These are phyloP conservation scores for Triplophysa yarkandensis DNA, from an alignment of 2,797 vertebrate species.

Conservation along the genomic window DNA sequence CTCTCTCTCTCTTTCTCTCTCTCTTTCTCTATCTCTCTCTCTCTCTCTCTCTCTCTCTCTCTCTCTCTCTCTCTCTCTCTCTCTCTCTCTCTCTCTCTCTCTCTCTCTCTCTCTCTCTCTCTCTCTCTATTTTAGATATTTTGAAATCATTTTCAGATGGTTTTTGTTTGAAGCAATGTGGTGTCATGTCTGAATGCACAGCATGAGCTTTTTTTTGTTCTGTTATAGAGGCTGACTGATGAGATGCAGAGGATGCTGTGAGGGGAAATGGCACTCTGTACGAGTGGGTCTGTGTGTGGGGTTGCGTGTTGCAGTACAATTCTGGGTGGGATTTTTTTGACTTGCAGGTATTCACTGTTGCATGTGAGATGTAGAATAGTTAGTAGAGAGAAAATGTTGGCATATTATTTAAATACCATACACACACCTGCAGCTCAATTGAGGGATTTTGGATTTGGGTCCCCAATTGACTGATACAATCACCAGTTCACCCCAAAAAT, in stretches of 20 bases:
- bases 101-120: background rate
- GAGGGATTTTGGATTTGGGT: too few relatives aligned
- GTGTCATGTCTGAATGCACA: background rate
- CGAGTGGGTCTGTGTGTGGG: too few relatives aligned
- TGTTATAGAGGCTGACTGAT: too few relatives aligned
- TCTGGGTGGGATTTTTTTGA: background rate
- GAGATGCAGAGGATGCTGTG: background rate
- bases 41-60: background rate
- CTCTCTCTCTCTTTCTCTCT: conserved; percentile 1
- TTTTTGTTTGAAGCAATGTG: background rate
- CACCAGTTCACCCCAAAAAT: too few relatives aligned
- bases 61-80: background rate
- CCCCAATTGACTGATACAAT: too few relatives aligned
- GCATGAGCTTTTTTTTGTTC: too few relatives aligned
- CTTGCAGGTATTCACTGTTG: conserved; percentile 2
- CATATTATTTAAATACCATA: too few relatives aligned
- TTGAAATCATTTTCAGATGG: background rate
- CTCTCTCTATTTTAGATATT: background rate
- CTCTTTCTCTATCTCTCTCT: background rate
- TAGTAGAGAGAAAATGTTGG: background rate
- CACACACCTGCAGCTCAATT: too few relatives aligned
- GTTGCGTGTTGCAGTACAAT: too few relatives aligned
- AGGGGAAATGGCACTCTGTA: too few relatives aligned
- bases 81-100: background rate
- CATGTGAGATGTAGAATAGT: background rate